Evolutionary conservation across 2,113 vertebrate genomes (phyloP).

Genomic region (Athene cunicularia): DNA sequence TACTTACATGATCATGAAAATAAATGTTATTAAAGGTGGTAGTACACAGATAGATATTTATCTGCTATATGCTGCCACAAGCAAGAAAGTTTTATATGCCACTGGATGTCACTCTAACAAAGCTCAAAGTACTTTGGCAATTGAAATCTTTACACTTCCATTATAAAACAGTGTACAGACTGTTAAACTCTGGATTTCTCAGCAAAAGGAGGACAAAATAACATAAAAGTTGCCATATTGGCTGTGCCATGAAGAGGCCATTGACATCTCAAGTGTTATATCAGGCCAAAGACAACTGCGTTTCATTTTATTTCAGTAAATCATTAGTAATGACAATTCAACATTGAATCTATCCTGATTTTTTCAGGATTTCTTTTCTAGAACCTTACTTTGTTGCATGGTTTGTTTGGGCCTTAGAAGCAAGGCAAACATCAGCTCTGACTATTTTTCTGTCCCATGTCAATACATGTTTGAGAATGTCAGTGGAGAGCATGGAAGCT

Average conservation of each 20-base stretch:
- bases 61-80: neutral
- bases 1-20: neutral
- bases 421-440: neutral
- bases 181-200: neutral
- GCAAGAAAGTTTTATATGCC: neutral
- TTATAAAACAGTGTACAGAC: neutral
- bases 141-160: neutral
- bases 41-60: fast-evolving
- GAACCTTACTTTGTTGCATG: neutral
- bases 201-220: neutral
- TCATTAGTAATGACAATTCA: neutral
- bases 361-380: neutral
- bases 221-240: neutral
- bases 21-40: neutral
- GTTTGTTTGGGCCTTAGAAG: neutral
- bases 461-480: neutral
- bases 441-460: neutral
- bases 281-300: neutral
- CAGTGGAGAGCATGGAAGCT: neutral
- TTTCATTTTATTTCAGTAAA: neutral
- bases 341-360: neutral
- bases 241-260: neutral
- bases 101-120: slow-evolving; percentile 51
- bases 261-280: neutral
- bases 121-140: neutral